phyloP scores from a whole-genome alignment of 1,140 invertebrate genomes.

The Battus philenor region DNA sequence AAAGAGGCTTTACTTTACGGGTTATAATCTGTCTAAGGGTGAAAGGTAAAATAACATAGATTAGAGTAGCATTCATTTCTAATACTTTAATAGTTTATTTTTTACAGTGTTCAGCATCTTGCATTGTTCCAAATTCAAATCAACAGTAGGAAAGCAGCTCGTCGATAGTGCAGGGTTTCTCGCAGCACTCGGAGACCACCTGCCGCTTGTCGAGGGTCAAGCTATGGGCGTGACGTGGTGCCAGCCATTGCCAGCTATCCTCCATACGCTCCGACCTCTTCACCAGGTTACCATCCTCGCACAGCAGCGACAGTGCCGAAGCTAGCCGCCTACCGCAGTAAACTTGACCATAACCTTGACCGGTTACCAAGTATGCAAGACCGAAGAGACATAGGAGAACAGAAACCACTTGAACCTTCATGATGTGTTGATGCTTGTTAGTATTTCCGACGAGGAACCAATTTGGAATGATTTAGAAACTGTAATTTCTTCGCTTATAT shows the following conservation, averaged over 20 bases:
- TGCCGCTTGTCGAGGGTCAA: constrained; percentile 16
- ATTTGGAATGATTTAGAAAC: no score
- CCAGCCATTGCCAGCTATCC: constrained; percentile 1
- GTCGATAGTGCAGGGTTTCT: constrained; percentile 19
- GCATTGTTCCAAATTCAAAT: no score
- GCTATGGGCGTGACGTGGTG: constrained; percentile 2
- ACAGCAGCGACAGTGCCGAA: constrained; percentile 18
- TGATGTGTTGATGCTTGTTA: no score
- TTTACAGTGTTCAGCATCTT: no score
- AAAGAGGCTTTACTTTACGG: no score
- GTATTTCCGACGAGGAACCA: no score
- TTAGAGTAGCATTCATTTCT: no score
- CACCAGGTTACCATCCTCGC: constrained; percentile 17
- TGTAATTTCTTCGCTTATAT: no score
- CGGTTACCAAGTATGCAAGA: not conserved
- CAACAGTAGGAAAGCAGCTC: constrained; percentile 23
- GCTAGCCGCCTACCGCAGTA: constrained; percentile 28
- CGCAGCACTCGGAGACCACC: constrained; percentile 28
- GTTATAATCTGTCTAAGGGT: no score
- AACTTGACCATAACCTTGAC: constrained; percentile 15
- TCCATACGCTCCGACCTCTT: constrained; percentile 12
- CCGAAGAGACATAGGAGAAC: not conserved
- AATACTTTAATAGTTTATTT: no score
- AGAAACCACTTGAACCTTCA: not conserved
- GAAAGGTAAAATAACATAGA: no score